Evolutionary conservation across 2,113 vertebrate genomes (phyloP), one percentile per base, ranked within the genome.

Genomic region (Calidris pugnax): DNA sequence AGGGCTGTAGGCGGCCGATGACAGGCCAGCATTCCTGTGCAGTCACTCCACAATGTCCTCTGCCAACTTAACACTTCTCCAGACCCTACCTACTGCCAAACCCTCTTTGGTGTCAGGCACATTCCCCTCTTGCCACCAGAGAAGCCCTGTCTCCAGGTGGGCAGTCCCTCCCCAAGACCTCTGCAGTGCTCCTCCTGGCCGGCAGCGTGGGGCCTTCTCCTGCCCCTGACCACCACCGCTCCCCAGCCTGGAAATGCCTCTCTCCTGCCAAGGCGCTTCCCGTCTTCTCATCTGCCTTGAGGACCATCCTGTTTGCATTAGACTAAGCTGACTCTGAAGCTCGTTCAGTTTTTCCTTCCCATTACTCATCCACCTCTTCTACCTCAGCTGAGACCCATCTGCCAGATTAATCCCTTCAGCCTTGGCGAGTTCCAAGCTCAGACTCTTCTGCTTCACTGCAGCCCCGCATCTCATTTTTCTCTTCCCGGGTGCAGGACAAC

Each of bases 311-410:
- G 94, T 94, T 95, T 93, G 84, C 69, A 28, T 77, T 71, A 76
- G 77, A 45, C 51, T 88, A 37, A 88, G 75, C 50, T 35, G 77
- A 69, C 77, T 95, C 69, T 41, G 35, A 87, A 82, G 89, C 57
- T 87, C 55, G 53, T 91, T 95, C 86, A 95, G 28, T 75, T 95
- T 95, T 92, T 95, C 96, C 94, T 92, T 92, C 92, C 81, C 77
- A 69, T 95, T 97, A 97, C 91, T 97, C 94, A 97, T 79, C 74
- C 71, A 85, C n/a, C 77, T 89, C 87, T 79, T 73, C 81, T 66
- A 79, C 85, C 67, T 93, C 95, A 91, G 81, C 71, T 76, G 90
- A 94, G 67, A 87, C 79, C 85, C 78, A 94, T 95, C 80, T 89
- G 74, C 86, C 71, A 87, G 67, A 85, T 41, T 53, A 87, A 95